Conservation (phyloP, 2,113 vertebrate species). For the Xenotilapia longispinis region DNA sequence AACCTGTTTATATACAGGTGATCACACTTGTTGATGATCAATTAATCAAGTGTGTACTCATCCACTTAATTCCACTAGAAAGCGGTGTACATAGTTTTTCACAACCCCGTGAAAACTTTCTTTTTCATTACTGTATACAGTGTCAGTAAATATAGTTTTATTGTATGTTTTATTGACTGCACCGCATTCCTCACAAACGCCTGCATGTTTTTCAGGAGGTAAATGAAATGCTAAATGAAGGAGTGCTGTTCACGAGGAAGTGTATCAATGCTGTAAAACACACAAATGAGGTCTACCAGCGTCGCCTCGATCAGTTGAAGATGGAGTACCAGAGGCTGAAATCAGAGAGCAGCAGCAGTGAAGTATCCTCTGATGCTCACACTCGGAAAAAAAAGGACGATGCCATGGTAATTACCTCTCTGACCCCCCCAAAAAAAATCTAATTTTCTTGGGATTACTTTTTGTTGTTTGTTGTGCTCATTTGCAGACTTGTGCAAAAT, state of each 20-base stretch:
- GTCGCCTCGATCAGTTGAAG: conserved; percentile 64
- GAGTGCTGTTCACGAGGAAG: conserved; percentile 73
- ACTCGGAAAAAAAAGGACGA: conserved; percentile 50
- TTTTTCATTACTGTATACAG: neutral
- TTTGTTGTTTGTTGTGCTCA: neutral
- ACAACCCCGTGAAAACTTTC: neutral
- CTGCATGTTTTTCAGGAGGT: conserved; percentile 48
- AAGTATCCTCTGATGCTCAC: neutral
- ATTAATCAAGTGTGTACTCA: neutral
- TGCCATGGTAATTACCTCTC: conserved; percentile 66
- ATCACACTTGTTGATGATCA: neutral
- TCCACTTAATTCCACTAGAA: neutral
- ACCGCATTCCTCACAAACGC: neutral
- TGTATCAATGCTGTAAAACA: conserved; percentile 75
- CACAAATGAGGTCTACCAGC: conserved; percentile 54
- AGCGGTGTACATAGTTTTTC: neutral
- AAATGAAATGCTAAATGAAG: conserved; percentile 67
- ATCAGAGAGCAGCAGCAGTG: neutral
- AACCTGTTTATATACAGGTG: neutral
- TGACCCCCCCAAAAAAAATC: neutral
- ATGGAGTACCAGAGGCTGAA: conserved; percentile 50
- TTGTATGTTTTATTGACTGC: neutral
- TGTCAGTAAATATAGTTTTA: neutral
- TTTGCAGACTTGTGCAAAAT: neutral
- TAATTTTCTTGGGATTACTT: neutral